Percentiles rank a stretch among this genome's conserved stretches.
phyloP scores from a whole-genome alignment of 1,140 invertebrate species.

The Archegozetes longisetosus region DNA sequence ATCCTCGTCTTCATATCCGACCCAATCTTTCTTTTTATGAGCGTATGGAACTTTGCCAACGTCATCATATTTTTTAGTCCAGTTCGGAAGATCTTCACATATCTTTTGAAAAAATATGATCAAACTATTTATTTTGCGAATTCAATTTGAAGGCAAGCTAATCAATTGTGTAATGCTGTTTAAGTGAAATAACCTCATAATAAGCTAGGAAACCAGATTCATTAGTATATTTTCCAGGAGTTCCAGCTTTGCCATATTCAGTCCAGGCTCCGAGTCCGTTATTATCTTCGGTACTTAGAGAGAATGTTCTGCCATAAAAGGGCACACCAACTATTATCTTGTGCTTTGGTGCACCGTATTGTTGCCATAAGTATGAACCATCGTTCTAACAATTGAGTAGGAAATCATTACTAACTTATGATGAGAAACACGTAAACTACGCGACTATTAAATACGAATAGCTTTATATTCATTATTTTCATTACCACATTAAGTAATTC shows the following conservation, averaged over 20 bases:
- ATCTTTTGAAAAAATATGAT: no score
- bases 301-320: conserved; percentile 67
- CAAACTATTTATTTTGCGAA: no score
- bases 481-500: conserved; percentile 57
- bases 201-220: conserved; percentile 64
- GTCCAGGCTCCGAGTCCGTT: conserved; percentile 63
- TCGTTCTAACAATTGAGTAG: no score
- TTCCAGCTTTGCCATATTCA: conserved; percentile 66
- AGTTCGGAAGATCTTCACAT: no score
- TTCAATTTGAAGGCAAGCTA: no score
- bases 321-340: conserved; percentile 74
- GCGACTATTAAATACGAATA: neutral
- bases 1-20: conserved; percentile 56
- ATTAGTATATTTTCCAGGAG: conserved; percentile 52
- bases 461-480: neutral
- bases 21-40: conserved; percentile 58
- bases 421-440: neutral
- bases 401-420: no score
- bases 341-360: conserved; percentile 64
- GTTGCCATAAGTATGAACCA: conserved; percentile 63
- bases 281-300: conserved; percentile 53
- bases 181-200: no score
- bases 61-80: neutral
- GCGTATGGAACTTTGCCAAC: conserved; percentile 40
- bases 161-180: no score